Base-by-base conservation (phyloP, 2,797 vertebrate species). In the Enteromius radiatus region DNA sequence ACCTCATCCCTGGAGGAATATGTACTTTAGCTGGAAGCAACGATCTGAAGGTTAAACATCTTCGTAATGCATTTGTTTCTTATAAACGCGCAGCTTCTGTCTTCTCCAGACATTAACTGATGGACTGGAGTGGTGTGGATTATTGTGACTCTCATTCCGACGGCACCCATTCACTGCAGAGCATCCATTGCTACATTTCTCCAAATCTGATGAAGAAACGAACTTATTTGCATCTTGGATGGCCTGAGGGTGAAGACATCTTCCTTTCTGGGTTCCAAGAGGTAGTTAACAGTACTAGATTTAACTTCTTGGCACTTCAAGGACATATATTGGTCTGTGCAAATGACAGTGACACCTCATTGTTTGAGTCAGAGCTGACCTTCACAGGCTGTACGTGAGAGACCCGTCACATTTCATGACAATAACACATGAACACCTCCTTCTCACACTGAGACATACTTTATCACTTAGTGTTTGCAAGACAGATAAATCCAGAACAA, bases 351-450 rank as follows among this genome's bases (percentile, higher is more conserved):
- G 41, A 81, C 68, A 45, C 28, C 54, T 63, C 78, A 64, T 28
- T 82, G 73, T 80, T 67, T 86, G 82, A 80, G 63, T 76, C 63
- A 76, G 71, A 76, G 63, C 15, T 47, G 82, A 82, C 82, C 84
- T 82, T 87, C 82, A 84, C 84, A 81, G 69, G 0, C n/a, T 43
- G 54, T 21, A 36, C 1, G 47, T 75, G 69, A n/a, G 36, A 84
- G 75, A 76, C 54, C 21, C 26, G 28, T 15, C 61, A 69, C 73
- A 70, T 3, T 79, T 78, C 76, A 63, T 33, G 3, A 79, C 77
- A 76, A 76, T 28, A 74, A 70, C 73, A 77, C 65, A 33, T 47
- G 1, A 77, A 45, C 59, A 71, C 21, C 67, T 84, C 54, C 49
- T 28, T 26, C 41, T 59, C n/a, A 77, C 49, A 49, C 26, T 15